phyloP scores from a whole-genome alignment of 2,113 vertebrate genomes.

The Turnix velox region DNA sequence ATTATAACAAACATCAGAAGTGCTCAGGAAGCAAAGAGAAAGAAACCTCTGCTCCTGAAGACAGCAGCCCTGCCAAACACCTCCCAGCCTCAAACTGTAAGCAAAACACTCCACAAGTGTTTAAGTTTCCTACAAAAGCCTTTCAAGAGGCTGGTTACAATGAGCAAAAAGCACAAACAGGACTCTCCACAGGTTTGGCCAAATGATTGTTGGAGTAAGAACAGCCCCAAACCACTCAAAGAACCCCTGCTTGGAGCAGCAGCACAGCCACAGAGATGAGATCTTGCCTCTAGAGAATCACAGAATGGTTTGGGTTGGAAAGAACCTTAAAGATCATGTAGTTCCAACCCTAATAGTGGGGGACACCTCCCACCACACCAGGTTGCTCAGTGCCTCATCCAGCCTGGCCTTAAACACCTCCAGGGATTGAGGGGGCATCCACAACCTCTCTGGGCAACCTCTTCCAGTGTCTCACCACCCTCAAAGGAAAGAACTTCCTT shows the following conservation, averaged over 20 bases:
- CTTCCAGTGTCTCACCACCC: no score
- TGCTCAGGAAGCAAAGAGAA: constrained; percentile 1
- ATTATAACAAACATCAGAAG: neutral
- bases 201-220: neutral
- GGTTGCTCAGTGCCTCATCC: no score
- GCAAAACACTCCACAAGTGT: constrained; percentile 17
- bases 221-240: neutral
- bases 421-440: no score
- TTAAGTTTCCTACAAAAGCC: neutral
- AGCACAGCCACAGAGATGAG: fast-evolving
- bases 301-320: no score
- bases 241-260: neutral
- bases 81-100: neutral
- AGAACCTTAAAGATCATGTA: no score
- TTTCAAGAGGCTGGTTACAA: neutral
- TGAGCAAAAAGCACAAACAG: neutral
- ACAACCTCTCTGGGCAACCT: no score
- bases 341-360: no score
- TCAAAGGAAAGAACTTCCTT: no score
- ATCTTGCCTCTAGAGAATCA: neutral
- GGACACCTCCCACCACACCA: no score
- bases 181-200: neutral
- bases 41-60: neutral
- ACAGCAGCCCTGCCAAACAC: neutral
- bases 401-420: no score